Evolutionary conservation across 2,888 invertebrate genomes (phyloP), one percentile per base, ranked within the genome.

Genomic region (Aleiodes testaceus): DNA sequence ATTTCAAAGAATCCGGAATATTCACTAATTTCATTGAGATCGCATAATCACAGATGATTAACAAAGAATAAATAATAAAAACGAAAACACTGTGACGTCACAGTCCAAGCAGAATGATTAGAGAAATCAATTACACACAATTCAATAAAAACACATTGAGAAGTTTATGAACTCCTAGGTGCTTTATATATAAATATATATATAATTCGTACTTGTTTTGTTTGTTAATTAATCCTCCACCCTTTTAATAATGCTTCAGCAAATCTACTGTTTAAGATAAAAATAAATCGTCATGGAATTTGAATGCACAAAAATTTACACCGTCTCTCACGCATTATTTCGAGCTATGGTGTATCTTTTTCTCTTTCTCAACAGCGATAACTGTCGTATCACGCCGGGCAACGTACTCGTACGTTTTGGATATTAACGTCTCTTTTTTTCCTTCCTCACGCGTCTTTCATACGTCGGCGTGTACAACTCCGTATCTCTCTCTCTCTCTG

Each of bases 201-300:
- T 14, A 12, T 18, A 18, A 66, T 26, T 55, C 67, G 66, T 71
- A 66, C 50, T 61, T 72, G 61, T 66, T 69, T 69, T 55, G 12
- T 66, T 70, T 36, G 70, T 66, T 66, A 68, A 69, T 49, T 47
- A 68, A 72, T 74, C 63, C 53, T 74, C 67, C 64, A 55, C 42
- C 66, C 55, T 45, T 14, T 72, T 72, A 72, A 70, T 72, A 72
- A 69, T 70, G 73, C 55, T 74, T 47, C 26, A 26, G 26, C 1
- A 26, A n/a, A 26, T 26, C 3, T 26, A 26, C n/a, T 53, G 12
- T 53, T 70, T 72, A 66, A 66, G 71, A 30, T 26, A 50, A 26
- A 63, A 69, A 72, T 69, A 36, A 50, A 68, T 72, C 52, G 75
- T 77, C 75, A 77, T 74, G 75, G 73, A 67, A 73, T 55, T 75